Evolutionary conservation across 2,113 vertebrate genomes (phyloP).

Genomic region (Smithornis capensis): DNA sequence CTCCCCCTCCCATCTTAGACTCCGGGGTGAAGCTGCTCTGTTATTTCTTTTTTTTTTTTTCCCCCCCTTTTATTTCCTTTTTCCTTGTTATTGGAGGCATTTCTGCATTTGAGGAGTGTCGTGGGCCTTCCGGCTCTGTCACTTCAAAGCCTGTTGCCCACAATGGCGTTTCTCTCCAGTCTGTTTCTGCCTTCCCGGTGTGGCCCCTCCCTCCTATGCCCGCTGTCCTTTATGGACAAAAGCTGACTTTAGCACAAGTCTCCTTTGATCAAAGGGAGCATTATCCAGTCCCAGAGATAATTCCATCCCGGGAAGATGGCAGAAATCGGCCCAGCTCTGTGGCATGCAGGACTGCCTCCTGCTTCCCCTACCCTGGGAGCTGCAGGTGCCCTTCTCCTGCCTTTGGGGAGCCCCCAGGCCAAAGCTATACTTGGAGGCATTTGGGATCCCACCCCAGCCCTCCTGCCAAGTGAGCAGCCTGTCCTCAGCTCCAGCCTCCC

Average conservation of each 20-base stretch:
- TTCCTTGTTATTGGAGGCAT: fast-evolving
- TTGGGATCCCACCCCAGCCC: background rate
- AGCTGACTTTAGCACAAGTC: background rate
- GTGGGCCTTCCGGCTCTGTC: background rate
- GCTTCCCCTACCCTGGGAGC: fast-evolving
- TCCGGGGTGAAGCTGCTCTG: background rate
- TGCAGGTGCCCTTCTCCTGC: background rate
- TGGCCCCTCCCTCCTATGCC: fast-evolving
- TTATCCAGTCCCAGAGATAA: background rate
- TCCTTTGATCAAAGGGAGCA: conserved; percentile 13
- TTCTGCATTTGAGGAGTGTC: background rate
- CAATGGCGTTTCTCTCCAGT: background rate
- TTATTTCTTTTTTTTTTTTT: fast-evolving
- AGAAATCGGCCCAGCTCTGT: background rate
- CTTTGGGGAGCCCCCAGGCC: fast-evolving
- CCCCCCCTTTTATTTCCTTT: background rate
- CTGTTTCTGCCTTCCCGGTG: fast-evolving
- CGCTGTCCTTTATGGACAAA: background rate
- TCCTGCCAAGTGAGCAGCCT: background rate
- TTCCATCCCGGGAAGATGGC: background rate
- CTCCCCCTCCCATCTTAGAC: background rate
- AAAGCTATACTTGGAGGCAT: background rate
- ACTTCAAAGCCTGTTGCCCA: background rate
- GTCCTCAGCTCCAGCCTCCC: background rate
- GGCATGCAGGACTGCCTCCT: fast-evolving